Evolutionary conservation across 2,888 invertebrate genomes (phyloP), one percentile per base, ranked within the genome.

Genomic region (Orthosia gothica): DNA sequence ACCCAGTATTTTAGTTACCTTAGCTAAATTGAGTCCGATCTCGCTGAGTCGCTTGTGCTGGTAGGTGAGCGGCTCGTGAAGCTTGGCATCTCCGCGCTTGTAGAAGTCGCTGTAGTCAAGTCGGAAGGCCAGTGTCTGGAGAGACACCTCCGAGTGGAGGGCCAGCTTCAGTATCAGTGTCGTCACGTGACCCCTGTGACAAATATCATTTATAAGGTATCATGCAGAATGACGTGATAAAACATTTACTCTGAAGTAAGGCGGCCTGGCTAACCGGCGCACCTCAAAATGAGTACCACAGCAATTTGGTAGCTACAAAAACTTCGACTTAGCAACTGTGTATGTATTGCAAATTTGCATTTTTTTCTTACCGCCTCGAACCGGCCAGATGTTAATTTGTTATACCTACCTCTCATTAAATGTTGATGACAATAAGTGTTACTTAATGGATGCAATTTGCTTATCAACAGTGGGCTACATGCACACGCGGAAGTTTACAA

Each of bases 71-170:
- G 97, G 97, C 76, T 97, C 98, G 76, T 98, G 98, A 70, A 99
- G 97, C 87, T 98, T 97, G 82, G 97, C 97, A 91, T 98, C 98
- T 76, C 97, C 97, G 79, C 98, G 97, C 91, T 99, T 98, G 96
- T 99, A 99, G 95, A 98, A 98, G 92, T 99, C 99, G 93, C 99
- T 99, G 94, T 99, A 99, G 95, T 99, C 99, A 73, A 99, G 97
- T 4, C 99, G 97, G 90, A 99, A 99, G 82, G 99, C 99, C 75
- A 99, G 97, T 86, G 99, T 97, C 90, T 99, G 98, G 20, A 99
- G 97, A 85, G 98, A 99, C 83, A 98, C 98, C 94, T 99, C 99
- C 68, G 98, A 97, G 90, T 99, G 98, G 2, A 98, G 97, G 23
- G 99, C 98, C 26, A 99, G 97, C 93, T 98, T 98, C 65, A 98